phyloP scores from a whole-genome alignment of 2,797 vertebrate species.

The Scarus forsteni region DNA sequence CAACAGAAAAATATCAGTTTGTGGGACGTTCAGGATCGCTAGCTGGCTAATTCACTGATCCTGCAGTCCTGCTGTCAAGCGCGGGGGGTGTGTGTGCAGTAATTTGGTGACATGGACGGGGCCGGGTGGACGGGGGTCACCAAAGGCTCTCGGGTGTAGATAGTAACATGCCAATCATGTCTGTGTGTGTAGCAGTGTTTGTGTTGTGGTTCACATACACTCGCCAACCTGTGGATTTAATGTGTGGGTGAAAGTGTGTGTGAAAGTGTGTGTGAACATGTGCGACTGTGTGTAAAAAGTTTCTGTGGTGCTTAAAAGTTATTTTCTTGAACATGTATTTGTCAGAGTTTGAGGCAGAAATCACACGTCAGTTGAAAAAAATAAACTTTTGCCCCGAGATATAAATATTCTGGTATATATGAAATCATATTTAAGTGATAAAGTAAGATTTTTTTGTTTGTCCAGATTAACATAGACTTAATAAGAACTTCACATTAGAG shows the following conservation, averaged over 20 bases:
- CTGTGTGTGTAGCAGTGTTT: conserved; percentile 63
- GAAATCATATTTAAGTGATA: conserved; percentile 31
- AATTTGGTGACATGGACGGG: conserved; percentile 50
- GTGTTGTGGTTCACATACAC: conserved; percentile 65
- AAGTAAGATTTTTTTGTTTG: conserved; percentile 11
- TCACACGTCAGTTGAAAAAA: conserved; percentile 15
- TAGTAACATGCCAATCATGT: conserved; percentile 70
- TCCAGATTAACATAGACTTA: conserved; percentile 55
- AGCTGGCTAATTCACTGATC: conserved; percentile 52
- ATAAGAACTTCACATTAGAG: conserved; percentile 31
- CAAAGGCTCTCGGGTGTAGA: conserved; percentile 67
- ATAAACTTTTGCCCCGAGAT: conserved; percentile 22
- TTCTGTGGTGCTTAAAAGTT: conserved; percentile 53
- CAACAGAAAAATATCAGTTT: conserved; percentile 21
- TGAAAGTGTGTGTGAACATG: conserved; percentile 10
- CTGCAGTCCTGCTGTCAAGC: conserved; percentile 16
- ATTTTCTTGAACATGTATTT: conserved; percentile 54
- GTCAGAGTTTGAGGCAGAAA: conserved; percentile 45
- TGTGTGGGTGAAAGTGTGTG: conserved; percentile 27
- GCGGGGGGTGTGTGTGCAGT: conserved; percentile 36
- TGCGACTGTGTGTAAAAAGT: conserved; percentile 20
- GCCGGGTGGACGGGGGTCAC: conserved; percentile 46
- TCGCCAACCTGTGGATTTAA: conserved; percentile 48
- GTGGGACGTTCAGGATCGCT: conserved; percentile 35
- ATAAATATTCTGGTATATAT: conserved; percentile 33